A percentile compares a stretch with the other conserved stretches of the same genome.
These are phyloP conservation scores for Anthopleura xanthogrammica DNA, from an alignment of 92 coral and sea anemone species.

Conservation along the genomic window DNA sequence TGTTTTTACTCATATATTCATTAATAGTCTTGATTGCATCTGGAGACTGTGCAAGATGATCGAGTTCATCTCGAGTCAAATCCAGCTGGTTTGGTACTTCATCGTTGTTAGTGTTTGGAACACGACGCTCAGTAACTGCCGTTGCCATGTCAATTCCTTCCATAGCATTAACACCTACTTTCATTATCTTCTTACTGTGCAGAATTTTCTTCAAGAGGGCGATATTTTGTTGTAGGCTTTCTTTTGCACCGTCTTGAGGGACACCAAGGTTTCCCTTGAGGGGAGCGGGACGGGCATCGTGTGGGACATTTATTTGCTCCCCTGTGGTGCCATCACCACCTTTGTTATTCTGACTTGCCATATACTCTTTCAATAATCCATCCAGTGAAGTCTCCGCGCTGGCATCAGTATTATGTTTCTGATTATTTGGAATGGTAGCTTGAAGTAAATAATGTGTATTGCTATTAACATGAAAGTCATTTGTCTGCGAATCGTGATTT, in stretches of 20 bases:
- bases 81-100: not conserved
- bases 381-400: slow-evolving; percentile 1
- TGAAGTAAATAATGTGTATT: not conserved
- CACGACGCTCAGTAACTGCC: not conserved
- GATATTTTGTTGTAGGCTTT: slow-evolving; percentile 18
- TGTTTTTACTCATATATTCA: slow-evolving; percentile 20
- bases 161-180: slow-evolving; percentile 19
- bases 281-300: slow-evolving; percentile 20
- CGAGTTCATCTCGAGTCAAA: slow-evolving; percentile 15
- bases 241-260: slow-evolving; percentile 35
- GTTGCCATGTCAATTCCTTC: slow-evolving; percentile 26
- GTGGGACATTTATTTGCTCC: slow-evolving; percentile 15
- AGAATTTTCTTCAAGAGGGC: slow-evolving; percentile 32
- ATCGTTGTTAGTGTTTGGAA: not conserved
- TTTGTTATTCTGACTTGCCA: slow-evolving; percentile 17
- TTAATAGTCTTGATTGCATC: slow-evolving; percentile 24
- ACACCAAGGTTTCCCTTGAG: slow-evolving; percentile 22
- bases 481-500: not conserved
- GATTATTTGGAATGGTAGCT: not conserved
- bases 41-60: slow-evolving; percentile 19
- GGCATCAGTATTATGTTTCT: not conserved
- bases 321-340: slow-evolving; percentile 1
- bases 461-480: not conserved
- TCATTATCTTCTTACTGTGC: slow-evolving; percentile 31
- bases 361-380: slow-evolving; percentile 29